Evolutionary conservation across 2,888 invertebrate genomes (phyloP), one percentile per base, ranked within the genome.

Genomic region (Drosophila nigritarsus): DNA sequence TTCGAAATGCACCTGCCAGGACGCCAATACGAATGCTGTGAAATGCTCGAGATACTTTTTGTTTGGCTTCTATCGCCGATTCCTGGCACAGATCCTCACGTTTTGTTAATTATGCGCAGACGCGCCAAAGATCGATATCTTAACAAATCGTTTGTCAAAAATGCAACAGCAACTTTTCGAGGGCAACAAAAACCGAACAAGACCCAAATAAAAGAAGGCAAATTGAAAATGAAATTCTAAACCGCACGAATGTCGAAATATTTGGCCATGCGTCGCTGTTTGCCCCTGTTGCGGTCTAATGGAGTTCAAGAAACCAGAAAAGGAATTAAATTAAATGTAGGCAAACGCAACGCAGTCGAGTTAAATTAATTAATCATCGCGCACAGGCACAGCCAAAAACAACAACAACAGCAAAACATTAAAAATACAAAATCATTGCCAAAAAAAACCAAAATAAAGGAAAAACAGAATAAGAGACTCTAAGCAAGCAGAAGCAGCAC

Each of bases 71-170:
- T 20, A 9, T 5, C 38, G 5, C 49, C 38, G 27, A 50, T 49
- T 48, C n/a, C 56, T 40, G 27, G 42, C 50, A 30, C 20, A 42
- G 58, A 56, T 69, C 58, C 63, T 58, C 65, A 69, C 49, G 32
- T 62, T 73, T 69, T 68, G 72, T 77, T 85, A 86, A 85, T 85
- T 88, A 88, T 85, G 85, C 84, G 86, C 77, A 79, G 87, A 79
- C 85, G 90, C 81, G 90, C 87, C 81, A 86, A 88, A 78, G 87
- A 88, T 88, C 88, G 75, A 78, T 82, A 87, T 87, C 90, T 88
- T 80, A 86, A 88, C 87, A 87, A 89, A 87, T 87, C 90, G 89
- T 85, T 86, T 90, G 87, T 80, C 83, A 88, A 73, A 87, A 83
- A 80, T 81, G 75, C 77, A 77, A 45, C 65, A 72, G 71, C 55